A percentile compares a stretch with the other conserved stretches of the same genome.
Evolutionary conservation across 1,140 invertebrate species (phyloP).

Genomic region (Pseudomyrmex sp.): DNA sequence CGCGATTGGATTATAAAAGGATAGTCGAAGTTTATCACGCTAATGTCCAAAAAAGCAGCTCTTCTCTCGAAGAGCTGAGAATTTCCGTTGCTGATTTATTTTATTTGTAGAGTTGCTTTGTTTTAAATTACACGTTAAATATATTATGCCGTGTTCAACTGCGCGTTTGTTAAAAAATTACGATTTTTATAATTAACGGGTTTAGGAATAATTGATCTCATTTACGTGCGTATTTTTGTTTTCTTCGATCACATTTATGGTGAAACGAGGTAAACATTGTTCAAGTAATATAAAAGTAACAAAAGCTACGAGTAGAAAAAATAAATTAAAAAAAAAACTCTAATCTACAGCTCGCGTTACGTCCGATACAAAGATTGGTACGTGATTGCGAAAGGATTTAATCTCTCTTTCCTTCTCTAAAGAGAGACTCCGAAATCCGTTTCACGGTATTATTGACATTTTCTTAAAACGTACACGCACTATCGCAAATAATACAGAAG

Average conservation of each 20-base stretch:
- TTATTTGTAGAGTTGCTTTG: constrained; percentile 28
- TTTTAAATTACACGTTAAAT: constrained; percentile 16
- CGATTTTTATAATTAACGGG: neutral
- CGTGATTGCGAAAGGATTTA: neutral
- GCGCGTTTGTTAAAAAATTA: neutral
- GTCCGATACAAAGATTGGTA: neutral
- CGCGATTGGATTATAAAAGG: constrained; percentile 54
- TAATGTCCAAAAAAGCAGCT: neutral
- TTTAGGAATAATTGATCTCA: too few relatives aligned
- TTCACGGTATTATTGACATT: neutral
- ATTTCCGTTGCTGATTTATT: neutral
- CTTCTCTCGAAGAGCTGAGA: constrained; percentile 6
- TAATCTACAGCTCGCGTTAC: neutral
- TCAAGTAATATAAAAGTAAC: constrained; percentile 27
- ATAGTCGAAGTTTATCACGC: constrained; percentile 2
- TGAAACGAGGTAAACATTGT: neutral
- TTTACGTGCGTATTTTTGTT: too few relatives aligned
- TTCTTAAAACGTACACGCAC: constrained; percentile 6
- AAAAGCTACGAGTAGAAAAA: neutral
- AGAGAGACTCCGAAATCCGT: constrained; percentile 13
- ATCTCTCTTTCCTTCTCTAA: neutral
- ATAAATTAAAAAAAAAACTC: too few relatives aligned
- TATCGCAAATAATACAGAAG: constrained; percentile 27
- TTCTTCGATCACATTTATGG: neutral
- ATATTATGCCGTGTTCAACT: constrained; percentile 12